Base-by-base conservation (phyloP, 2,797 vertebrate genomes). In the Tenualosa ilisha region DNA sequence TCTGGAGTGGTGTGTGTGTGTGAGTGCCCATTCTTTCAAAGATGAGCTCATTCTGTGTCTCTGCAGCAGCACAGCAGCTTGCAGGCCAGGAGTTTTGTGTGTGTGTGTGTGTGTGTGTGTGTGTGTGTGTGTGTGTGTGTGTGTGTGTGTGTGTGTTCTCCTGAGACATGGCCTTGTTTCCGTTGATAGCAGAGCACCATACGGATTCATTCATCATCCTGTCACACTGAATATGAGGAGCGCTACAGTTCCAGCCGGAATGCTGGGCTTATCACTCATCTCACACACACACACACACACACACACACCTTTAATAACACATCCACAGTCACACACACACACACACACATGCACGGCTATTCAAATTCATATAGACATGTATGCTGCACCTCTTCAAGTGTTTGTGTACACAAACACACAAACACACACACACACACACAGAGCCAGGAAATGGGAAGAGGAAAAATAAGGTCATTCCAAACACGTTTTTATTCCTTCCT, bases 251-350 rank as follows among this genome's bases (percentile, higher is more conserved):
- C 24, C 63, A 65, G 63, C 8, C 24, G 0, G 9, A 65, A 31
- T 65, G 61, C 61, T 65, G 61, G 56, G n/a, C 61, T 65, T 65
- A 65, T 65, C 61, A 31, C 63, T 65, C 63, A 65, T 91, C 82
- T 31, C 26, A 65, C 63, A 65, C 63, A 13, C 11, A 65, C 63
- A 75, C 37, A 75, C 68, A 40, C 31, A 75, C 31, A 72, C 65
- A 89, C 89, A 88, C 22, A 22, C 15, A 3, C 3, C 15, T 59
- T 20, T 15, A 59, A 20, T 59, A 22, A 20, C 20, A 22, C 56
- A 59, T 59, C 56, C 4, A 61, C 22, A 61, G 20, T 4, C 59
- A 61, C 59, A 63, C 59, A 63, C 22, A 20, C 20, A 61, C 22
- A n/a, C 56, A 61, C 31, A 31, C 31, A 31, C 31, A 31, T 1